These are phyloP conservation scores for Synergus japonicus DNA, from an alignment of 2,888 invertebrate genomes.

Conservation along the genomic window DNA sequence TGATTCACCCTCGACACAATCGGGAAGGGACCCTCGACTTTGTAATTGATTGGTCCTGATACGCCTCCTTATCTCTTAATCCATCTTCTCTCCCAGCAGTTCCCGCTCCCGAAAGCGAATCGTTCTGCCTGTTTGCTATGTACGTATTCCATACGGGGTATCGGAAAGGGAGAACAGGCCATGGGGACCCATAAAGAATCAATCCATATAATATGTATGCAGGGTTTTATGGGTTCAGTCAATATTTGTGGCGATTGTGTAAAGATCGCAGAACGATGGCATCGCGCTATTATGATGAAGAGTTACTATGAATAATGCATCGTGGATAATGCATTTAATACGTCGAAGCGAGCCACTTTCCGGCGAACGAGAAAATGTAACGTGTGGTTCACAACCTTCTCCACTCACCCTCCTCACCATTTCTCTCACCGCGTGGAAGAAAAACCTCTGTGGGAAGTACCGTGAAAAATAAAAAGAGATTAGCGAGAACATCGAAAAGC, in stretches of 20 bases:
- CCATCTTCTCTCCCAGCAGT: conserved; percentile 68
- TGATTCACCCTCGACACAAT: conserved; percentile 47
- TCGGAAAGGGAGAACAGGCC: conserved; percentile 40
- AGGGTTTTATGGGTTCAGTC: conserved; percentile 61
- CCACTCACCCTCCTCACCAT: not conserved
- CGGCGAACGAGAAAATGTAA: conserved; percentile 19
- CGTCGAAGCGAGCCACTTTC: conserved; percentile 46
- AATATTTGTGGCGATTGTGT: conserved; percentile 72
- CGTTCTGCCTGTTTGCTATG: conserved; percentile 59
- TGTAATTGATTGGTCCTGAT: conserved; percentile 76
- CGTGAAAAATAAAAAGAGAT: not conserved
- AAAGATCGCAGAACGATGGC: conserved; percentile 46
- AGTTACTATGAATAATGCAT: conserved; percentile 66
- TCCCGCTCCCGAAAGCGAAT: conserved; percentile 57
- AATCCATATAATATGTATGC: conserved; percentile 66
- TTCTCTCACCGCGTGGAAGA: not conserved
- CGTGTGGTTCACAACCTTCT: not conserved
- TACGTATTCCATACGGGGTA: conserved; percentile 50
- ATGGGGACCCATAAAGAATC: conserved; percentile 67
- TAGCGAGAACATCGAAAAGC: not conserved
- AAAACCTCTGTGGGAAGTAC: not conserved
- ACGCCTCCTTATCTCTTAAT: conserved; percentile 75
- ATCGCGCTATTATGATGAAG: conserved; percentile 54
- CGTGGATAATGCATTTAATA: conserved; percentile 59
- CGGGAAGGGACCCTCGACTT: conserved; percentile 67